Percentiles rank a stretch among this genome's conserved stretches.
Conservation (phyloP, 2,888 invertebrate species). For the Andrena chrysosceles region DNA sequence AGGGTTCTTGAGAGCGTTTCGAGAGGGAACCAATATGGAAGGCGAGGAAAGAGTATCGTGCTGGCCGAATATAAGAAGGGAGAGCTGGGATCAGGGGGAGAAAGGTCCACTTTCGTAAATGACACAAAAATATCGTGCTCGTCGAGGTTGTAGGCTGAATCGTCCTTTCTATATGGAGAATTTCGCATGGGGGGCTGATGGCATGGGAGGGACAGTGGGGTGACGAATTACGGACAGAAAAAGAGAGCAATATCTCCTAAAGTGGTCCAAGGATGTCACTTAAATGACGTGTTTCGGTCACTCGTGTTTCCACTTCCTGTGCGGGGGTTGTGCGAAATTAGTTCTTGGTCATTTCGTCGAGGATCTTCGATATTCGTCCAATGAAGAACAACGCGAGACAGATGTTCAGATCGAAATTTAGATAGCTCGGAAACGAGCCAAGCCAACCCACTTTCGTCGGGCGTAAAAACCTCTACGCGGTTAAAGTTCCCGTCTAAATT, state of each 20-base stretch:
- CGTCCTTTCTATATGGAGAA: constrained; percentile 48
- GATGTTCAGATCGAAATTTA: constrained; percentile 24
- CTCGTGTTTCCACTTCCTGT: constrained; percentile 15
- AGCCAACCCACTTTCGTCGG: constrained; percentile 41
- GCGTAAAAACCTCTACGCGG: constrained; percentile 33
- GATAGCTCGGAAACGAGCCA: constrained; percentile 27
- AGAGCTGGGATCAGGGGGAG: constrained; percentile 10
- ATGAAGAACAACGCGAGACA: neutral
- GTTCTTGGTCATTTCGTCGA: neutral
- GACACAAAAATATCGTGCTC: constrained; percentile 57
- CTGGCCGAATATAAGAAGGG: constrained; percentile 36
- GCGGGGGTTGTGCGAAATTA: too few species aligned
- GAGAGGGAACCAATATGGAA: constrained; percentile 41
- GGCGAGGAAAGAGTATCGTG: constrained; percentile 35
- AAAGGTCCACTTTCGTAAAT: constrained; percentile 58
- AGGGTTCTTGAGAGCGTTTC: constrained; percentile 46
- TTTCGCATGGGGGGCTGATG: constrained; percentile 10
- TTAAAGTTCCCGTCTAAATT: constrained; percentile 49
- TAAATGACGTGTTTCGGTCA: constrained; percentile 29
- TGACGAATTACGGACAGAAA: constrained; percentile 54
- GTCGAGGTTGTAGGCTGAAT: constrained; percentile 42
- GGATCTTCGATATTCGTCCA: neutral
- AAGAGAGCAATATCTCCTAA: constrained; percentile 48
- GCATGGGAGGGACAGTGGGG: constrained; percentile 13
- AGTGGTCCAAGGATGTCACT: constrained; percentile 39